A percentile compares a stretch with the other conserved stretches of the same genome.
phyloP scores from a whole-genome alignment of 2,797 vertebrate genomes.

The Phaenicophaeus curvirostris region DNA sequence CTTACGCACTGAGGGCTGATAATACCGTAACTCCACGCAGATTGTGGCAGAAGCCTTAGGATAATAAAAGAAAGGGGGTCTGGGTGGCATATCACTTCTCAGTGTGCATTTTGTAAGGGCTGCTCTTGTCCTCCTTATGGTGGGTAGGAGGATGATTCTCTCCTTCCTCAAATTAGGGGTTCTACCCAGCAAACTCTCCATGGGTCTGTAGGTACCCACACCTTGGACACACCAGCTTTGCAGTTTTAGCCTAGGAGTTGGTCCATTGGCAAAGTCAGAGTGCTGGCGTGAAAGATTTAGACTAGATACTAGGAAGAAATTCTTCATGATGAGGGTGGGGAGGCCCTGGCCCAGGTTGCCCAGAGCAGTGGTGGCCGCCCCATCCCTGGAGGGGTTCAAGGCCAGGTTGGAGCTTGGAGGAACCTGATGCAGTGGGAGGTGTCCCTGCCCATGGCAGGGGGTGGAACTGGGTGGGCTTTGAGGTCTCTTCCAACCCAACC shows the following conservation, averaged over 20 bases:
- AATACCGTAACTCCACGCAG: accelerated
- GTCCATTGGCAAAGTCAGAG: not conserved
- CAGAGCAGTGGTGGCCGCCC: no score
- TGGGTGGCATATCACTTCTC: not conserved
- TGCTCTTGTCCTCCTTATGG: not conserved
- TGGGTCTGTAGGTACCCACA: not conserved
- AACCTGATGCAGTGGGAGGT: no score
- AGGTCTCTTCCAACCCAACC: no score
- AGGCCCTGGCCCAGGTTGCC: no score
- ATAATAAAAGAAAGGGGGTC: not conserved
- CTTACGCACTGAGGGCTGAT: accelerated
- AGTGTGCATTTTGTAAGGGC: not conserved
- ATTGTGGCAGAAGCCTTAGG: not conserved
- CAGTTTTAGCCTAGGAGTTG: not conserved
- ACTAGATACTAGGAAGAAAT: no score
- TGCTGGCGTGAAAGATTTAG: no score
- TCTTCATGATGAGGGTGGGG: no score
- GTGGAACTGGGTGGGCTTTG: no score
- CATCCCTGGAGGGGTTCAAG: no score
- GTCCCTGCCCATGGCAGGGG: no score
- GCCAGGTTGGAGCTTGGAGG: no score
- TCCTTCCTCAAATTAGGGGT: not conserved
- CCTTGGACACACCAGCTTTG: not conserved
- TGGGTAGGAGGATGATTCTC: not conserved
- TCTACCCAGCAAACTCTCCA: not conserved